Percentiles rank a stretch among this genome's conserved stretches.
phyloP scores from a whole-genome alignment of 2,113 vertebrate genomes.

The Lynx canadensis region DNA sequence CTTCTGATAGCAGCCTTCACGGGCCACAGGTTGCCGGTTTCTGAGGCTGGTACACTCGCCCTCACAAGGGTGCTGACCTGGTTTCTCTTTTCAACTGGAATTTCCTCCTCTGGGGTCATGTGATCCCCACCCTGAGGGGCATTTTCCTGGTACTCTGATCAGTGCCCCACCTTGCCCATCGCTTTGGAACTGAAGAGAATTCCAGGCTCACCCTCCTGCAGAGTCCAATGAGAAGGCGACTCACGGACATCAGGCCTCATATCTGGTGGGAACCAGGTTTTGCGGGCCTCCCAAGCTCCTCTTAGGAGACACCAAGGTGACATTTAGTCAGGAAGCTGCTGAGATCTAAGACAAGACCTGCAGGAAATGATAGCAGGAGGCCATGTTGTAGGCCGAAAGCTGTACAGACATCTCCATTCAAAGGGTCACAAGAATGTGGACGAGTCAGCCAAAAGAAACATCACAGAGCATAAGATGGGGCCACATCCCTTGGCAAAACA shows the following conservation, averaged over 20 bases:
- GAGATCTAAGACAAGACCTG: conserved; percentile 50
- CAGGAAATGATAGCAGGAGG: conserved; percentile 76
- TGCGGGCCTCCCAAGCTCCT: conserved; percentile 16
- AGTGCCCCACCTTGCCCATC: not conserved
- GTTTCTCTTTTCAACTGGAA: conserved; percentile 68
- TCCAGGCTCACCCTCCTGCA: not conserved
- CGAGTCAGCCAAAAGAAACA: conserved; percentile 81
- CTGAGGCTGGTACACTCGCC: not conserved
- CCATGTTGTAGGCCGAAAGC: conserved; percentile 66
- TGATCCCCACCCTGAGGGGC: conserved; percentile 26
- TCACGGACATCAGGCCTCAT: not conserved
- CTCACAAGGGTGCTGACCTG: conserved; percentile 13
- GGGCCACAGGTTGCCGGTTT: not conserved
- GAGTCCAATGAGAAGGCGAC: not conserved
- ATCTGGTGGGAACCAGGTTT: not conserved
- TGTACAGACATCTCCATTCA: conserved; percentile 72
- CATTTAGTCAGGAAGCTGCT: conserved; percentile 71
- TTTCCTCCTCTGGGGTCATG: conserved; percentile 68
- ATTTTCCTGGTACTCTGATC: conserved; percentile 47
- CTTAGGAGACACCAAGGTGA: conserved; percentile 57
- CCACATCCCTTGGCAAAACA: conserved; percentile 68
- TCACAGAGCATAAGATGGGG: conserved; percentile 53
- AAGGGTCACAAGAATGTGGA: conserved; percentile 75
- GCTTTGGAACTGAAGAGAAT: conserved; percentile 9
- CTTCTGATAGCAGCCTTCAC: not conserved